Conservation (phyloP, 2,113 vertebrate genomes). For the Sceloporus undulatus region DNA sequence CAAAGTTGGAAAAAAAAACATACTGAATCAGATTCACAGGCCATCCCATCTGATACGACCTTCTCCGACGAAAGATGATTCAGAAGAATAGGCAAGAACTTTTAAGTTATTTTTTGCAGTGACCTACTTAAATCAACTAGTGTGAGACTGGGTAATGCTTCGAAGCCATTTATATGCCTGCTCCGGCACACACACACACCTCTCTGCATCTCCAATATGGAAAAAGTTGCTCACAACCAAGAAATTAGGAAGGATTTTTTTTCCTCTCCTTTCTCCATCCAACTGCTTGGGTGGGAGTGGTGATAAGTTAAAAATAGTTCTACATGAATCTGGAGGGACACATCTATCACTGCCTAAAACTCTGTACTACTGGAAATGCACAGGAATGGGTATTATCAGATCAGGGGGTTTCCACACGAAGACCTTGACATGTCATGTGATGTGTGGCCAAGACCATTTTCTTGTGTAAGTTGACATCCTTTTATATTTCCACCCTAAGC, state of each 20-base stretch:
- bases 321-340: neutral
- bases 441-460: neutral
- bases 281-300: neutral
- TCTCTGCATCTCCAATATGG: neutral
- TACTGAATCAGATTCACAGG: constrained; percentile 3
- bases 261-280: no score
- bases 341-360: neutral
- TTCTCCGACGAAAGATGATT: neutral
- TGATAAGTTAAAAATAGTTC: neutral
- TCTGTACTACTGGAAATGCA: neutral
- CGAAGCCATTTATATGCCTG: neutral
- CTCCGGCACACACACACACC: neutral
- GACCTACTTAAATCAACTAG: neutral
- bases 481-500: neutral
- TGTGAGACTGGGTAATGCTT: neutral
- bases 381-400: neutral
- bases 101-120: neutral
- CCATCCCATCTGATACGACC: neutral
- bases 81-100: neutral
- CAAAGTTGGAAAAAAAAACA: neutral
- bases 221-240: neutral
- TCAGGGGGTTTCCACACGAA: neutral
- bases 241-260: neutral
- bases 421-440: neutral
- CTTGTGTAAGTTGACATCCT: no score